These are phyloP conservation scores for Anoplius nigerrimus DNA, from an alignment of 2,888 invertebrate species.

Conservation along the genomic window DNA sequence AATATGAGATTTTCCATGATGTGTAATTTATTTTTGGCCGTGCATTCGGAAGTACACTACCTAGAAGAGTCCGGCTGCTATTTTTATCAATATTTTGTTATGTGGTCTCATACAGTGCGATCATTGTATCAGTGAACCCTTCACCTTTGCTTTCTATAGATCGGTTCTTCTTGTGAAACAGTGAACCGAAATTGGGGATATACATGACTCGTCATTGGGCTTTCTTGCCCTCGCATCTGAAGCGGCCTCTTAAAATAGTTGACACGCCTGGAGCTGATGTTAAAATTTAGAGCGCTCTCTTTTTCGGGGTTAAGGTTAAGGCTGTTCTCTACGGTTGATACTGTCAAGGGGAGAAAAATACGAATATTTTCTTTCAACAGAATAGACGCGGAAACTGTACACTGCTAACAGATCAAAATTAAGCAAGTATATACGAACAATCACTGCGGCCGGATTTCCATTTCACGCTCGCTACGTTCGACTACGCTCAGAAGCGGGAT, in stretches of 20 bases:
- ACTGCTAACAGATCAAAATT: conserved; percentile 35
- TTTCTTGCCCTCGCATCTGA: conserved; percentile 29
- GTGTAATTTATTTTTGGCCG: too few relatives aligned
- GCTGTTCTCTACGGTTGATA: conserved; percentile 20
- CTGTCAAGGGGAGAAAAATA: too few relatives aligned
- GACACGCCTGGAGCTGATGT: conserved; percentile 12
- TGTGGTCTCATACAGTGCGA: neutral
- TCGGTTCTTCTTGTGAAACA: neutral
- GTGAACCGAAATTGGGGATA: neutral
- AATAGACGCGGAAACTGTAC: neutral
- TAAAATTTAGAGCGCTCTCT: conserved; percentile 2
- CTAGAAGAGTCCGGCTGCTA: neutral
- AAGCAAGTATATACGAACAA: conserved; percentile 10
- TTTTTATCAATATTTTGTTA: neutral
- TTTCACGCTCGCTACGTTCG: conserved; percentile 54
- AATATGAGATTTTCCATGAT: too few relatives aligned
- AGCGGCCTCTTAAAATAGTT: conserved; percentile 53
- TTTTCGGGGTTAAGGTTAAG: conserved; percentile 50
- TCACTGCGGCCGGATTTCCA: conserved; percentile 50
- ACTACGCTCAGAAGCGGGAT: conserved; percentile 37
- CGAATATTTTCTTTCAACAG: too few relatives aligned
- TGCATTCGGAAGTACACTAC: too few relatives aligned
- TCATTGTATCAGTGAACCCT: neutral
- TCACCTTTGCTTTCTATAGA: neutral
- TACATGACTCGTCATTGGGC: neutral